Conservation (phyloP, 2,113 vertebrate genomes). For the Polypterus senegalus region DNA sequence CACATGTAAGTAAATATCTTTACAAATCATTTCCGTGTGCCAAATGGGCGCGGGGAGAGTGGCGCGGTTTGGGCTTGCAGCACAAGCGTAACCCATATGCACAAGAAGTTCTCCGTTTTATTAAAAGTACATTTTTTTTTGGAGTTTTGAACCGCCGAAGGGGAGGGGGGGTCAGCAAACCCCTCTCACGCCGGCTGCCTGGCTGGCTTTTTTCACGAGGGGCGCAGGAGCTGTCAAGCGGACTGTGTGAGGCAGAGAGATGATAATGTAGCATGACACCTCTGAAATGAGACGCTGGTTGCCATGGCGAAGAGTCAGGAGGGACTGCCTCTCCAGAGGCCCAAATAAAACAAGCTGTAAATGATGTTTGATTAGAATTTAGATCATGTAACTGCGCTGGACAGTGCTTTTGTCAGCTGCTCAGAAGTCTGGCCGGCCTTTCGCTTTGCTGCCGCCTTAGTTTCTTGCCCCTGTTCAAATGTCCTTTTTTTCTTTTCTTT, state of each 20-base stretch:
- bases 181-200: too few relatives aligned
- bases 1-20: constrained; percentile 84
- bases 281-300: constrained; percentile 98
- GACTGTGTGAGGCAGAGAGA: constrained; percentile 79
- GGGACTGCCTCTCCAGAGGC: constrained; percentile 84
- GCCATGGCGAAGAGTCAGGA: constrained; percentile 86
- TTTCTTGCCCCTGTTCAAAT: constrained; percentile 12
- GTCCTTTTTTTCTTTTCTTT: constrained; percentile 10
- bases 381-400: constrained; percentile 86
- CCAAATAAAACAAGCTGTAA: constrained; percentile 98
- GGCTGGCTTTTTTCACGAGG: constrained; percentile 58
- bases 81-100: too few relatives aligned
- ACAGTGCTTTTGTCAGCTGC: constrained; percentile 58
- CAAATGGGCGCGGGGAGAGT: constrained; percentile 42
- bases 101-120: too few relatives aligned
- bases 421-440: constrained; percentile 32
- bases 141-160: too few relatives aligned
- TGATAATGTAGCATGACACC: constrained; percentile 99
- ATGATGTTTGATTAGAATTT: constrained; percentile 99
- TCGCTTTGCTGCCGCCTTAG: constrained; percentile 22
- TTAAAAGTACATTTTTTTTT: too few relatives aligned
- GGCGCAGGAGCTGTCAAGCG: constrained; percentile 88
- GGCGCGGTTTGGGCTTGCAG: too few relatives aligned
- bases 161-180: too few relatives aligned
- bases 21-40: constrained; percentile 82